Evolutionary conservation across 1,140 invertebrate genomes (phyloP).

Genomic region (Apocrypta bakeri): DNA sequence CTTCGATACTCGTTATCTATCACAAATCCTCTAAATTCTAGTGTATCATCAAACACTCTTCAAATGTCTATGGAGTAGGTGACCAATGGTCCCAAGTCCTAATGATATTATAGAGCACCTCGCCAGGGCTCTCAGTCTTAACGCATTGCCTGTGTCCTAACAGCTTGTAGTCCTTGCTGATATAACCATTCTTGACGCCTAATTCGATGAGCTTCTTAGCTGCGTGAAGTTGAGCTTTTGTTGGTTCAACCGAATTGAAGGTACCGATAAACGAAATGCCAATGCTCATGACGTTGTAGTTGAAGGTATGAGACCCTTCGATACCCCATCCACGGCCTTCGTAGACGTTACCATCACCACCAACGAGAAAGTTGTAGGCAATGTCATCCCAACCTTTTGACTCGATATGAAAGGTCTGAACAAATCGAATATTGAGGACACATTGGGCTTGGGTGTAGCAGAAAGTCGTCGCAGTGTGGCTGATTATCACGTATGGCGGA

Average conservation of each 20-base stretch:
- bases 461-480: conserved; percentile 78
- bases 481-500: conserved; percentile 84
- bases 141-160: conserved; percentile 82
- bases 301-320: conserved; percentile 82
- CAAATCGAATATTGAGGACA: conserved; percentile 73
- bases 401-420: conserved; percentile 85
- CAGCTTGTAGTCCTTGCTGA: conserved; percentile 78
- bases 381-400: conserved; percentile 77
- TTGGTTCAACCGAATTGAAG: conserved; percentile 48
- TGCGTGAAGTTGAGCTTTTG: conserved; percentile 75
- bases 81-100: conserved; percentile 79
- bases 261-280: conserved; percentile 82
- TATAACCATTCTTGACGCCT: conserved; percentile 78
- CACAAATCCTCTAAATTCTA: no score
- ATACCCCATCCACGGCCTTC: conserved; percentile 84
- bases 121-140: conserved; percentile 82
- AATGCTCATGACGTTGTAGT: conserved; percentile 83
- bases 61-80: conserved; percentile 40
- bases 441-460: conserved; percentile 77
- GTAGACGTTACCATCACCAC: conserved; percentile 85
- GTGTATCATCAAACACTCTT: neutral
- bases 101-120: conserved; percentile 78
- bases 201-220: conserved; percentile 78
- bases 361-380: conserved; percentile 70
- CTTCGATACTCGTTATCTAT: no score